Conservation (phyloP, 2,113 vertebrate species). For the Pitta sordida region DNA sequence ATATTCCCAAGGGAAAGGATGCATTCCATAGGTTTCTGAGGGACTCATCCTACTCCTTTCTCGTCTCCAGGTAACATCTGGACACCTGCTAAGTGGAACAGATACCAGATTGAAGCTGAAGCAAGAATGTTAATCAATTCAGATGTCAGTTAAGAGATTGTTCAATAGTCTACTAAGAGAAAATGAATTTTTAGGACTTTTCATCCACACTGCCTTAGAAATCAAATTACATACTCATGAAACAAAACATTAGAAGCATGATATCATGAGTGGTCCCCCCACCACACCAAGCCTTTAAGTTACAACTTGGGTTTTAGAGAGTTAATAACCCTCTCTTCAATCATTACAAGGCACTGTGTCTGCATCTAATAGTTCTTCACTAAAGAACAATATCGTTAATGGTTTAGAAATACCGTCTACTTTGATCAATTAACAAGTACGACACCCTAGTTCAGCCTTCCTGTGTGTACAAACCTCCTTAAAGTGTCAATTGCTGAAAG, state of each 20-base stretch:
- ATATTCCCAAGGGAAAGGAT: not conserved
- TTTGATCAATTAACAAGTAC: not conserved
- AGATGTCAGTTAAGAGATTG: not conserved
- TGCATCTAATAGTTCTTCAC: not conserved
- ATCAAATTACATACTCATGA: not conserved
- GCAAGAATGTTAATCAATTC: not conserved
- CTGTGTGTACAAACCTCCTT: not conserved
- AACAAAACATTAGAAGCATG: not conserved
- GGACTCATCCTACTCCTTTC: rapidly evolving
- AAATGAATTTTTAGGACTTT: not conserved
- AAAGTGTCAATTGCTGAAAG: not conserved
- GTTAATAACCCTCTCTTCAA: not conserved
- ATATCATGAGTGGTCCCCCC: not conserved
- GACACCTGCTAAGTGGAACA: not conserved
- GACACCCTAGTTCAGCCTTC: not conserved
- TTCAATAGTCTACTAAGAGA: not conserved
- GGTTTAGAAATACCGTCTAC: not conserved
- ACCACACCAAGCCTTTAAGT: not conserved
- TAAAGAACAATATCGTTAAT: not conserved
- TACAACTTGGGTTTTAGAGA: not conserved
- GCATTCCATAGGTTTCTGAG: not conserved
- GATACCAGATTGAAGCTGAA: not conserved
- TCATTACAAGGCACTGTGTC: not conserved
- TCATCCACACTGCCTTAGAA: not conserved
- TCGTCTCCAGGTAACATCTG: not conserved